Evolutionary conservation across 2,797 vertebrate species (phyloP).

Genomic region (Lutjanus campechanus): DNA sequence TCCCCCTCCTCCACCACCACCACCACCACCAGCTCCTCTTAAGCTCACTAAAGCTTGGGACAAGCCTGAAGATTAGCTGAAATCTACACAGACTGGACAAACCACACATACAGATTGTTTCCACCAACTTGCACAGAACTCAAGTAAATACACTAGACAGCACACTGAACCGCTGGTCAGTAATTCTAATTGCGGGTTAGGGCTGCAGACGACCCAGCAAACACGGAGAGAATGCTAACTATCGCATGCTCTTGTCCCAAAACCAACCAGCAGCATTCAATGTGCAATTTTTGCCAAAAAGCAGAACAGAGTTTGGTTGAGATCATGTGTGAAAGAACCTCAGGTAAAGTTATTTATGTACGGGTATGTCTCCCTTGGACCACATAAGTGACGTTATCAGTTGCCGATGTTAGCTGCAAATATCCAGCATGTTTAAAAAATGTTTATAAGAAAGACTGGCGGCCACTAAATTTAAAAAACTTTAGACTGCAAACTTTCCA

Average conservation of each 20-base stretch:
- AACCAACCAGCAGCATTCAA: not conserved
- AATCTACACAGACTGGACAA: not conserved
- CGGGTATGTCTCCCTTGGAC: not conserved
- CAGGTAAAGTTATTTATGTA: not conserved
- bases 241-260: not conserved
- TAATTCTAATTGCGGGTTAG: not conserved
- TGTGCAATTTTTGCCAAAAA: not conserved
- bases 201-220: too few relatives aligned
- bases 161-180: not conserved
- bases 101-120: conserved; percentile 1
- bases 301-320: not conserved
- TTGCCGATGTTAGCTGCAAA: not conserved
- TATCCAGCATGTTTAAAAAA: not conserved
- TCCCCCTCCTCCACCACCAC: too few relatives aligned
- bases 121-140: not conserved
- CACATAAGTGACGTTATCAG: not conserved
- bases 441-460: not conserved
- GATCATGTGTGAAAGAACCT: not conserved
- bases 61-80: not conserved
- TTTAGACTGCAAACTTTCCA: too few relatives aligned
- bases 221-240: not conserved
- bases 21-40: too few relatives aligned
- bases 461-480: too few relatives aligned
- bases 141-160: not conserved
- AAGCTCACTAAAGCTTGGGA: conserved; percentile 9